These are phyloP conservation scores for Onthophagus taurus DNA, from an alignment of 1,140 invertebrate species.

Conservation along the genomic window DNA sequence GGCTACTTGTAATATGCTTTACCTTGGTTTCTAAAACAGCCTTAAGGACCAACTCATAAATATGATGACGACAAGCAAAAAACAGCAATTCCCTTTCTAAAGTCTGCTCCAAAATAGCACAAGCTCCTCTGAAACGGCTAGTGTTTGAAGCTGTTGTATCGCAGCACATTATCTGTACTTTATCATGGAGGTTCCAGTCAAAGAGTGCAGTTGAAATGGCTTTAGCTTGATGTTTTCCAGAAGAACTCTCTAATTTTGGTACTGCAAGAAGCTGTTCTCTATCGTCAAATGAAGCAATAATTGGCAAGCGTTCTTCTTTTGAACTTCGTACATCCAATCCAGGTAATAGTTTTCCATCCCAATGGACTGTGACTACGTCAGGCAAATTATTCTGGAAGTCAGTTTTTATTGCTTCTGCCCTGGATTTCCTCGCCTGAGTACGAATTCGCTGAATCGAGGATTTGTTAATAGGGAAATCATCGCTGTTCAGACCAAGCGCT, in stretches of 20 bases:
- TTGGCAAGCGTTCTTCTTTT: constrained; percentile 25
- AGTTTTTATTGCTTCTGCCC: too few relatives aligned
- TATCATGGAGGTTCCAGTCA: constrained; percentile 18
- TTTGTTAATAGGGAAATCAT: too few relatives aligned
- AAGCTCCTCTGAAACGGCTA: constrained; percentile 18
- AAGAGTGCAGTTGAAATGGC: constrained; percentile 13
- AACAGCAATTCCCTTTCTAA: constrained; percentile 18
- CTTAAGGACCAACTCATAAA: constrained; percentile 22
- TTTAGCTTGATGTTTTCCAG: constrained; percentile 17
- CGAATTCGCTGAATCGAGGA: too few relatives aligned
- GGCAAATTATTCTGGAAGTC: too few relatives aligned
- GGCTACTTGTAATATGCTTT: constrained; percentile 13
- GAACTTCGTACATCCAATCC: constrained; percentile 18
- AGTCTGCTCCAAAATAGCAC: constrained; percentile 14
- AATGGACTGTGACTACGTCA: constrained; percentile 20
- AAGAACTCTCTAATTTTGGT: constrained; percentile 18
- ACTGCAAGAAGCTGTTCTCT: constrained; percentile 22
- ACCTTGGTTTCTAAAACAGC: constrained; percentile 20
- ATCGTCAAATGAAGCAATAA: constrained; percentile 18
- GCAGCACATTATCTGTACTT: constrained; percentile 17
- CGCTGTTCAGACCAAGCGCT: too few relatives aligned
- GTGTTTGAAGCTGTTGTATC: constrained; percentile 16
- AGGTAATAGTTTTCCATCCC: constrained; percentile 25
- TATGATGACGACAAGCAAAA: constrained; percentile 23
- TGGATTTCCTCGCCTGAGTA: too few relatives aligned